phyloP scores from a whole-genome alignment of 2,888 invertebrate species.

The Drosophila birchii region DNA sequence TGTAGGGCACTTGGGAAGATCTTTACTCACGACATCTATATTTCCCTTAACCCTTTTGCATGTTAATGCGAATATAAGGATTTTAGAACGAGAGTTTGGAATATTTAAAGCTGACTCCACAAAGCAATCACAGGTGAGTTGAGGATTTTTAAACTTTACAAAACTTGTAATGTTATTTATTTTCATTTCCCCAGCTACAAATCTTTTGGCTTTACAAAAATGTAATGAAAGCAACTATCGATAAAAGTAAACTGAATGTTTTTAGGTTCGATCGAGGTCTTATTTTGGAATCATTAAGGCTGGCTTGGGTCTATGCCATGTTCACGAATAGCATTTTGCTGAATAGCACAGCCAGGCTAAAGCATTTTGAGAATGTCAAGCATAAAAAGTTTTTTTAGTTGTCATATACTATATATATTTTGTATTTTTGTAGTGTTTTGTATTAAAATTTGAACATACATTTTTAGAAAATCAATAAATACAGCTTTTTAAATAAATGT shows the following conservation, averaged over 20 bases:
- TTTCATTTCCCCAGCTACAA: slow-evolving; percentile 19
- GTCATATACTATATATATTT: neutral
- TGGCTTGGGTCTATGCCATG: slow-evolving; percentile 52
- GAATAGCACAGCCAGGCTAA: slow-evolving; percentile 1
- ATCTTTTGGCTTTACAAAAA: slow-evolving; percentile 38
- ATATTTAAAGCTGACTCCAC: slow-evolving; percentile 5
- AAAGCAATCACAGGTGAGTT: slow-evolving; percentile 41
- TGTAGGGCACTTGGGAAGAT: accelerated
- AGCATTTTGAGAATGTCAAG: slow-evolving; percentile 11
- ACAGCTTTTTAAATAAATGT: no score
- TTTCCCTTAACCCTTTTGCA: slow-evolving; percentile 43
- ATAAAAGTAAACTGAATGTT: slow-evolving; percentile 18
- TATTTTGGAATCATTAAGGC: slow-evolving; percentile 33
- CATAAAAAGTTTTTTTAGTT: slow-evolving; percentile 7
- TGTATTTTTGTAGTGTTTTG: neutral
- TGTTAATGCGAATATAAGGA: slow-evolving; percentile 16
- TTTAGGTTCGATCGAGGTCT: slow-evolving; percentile 37
- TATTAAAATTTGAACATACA: neutral
- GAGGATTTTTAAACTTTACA: neutral
- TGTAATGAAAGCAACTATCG: neutral
- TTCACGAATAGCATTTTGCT: slow-evolving; percentile 56
- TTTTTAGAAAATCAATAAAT: no score
- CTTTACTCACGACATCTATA: accelerated
- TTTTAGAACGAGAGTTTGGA: slow-evolving; percentile 44
- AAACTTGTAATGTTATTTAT: no score